phyloP scores from a whole-genome alignment of 37 sponge, comb jelly and placozoan species.

The Diacarnus erythraeanus region DNA sequence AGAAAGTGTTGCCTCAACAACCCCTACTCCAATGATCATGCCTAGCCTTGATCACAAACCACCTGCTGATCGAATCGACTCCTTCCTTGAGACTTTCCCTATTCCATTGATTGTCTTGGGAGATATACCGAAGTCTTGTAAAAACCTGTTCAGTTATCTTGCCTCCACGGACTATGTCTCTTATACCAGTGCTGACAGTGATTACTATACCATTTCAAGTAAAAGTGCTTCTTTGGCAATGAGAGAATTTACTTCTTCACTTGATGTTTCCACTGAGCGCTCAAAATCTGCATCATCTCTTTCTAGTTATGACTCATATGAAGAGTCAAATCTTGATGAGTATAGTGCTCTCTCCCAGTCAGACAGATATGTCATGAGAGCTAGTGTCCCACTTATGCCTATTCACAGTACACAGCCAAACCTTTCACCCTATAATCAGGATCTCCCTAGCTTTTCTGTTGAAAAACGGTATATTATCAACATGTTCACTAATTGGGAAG shows the following conservation, averaged over 20 bases:
- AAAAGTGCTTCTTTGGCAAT: too few relatives aligned
- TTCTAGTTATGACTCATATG: neutral
- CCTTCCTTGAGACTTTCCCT: neutral
- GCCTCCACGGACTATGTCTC: neutral
- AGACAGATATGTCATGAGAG: slow-evolving; percentile 8
- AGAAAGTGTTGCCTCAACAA: too few relatives aligned
- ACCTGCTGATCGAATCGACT: neutral
- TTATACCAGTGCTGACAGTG: neutral
- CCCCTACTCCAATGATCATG: neutral
- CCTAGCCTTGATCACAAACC: neutral
- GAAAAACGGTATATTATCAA: slow-evolving; percentile 29
- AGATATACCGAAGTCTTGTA: slow-evolving; percentile 20
- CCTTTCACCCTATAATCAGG: neutral
- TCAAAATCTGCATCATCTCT: neutral
- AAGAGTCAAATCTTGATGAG: too few relatives aligned
- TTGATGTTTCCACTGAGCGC: neutral
- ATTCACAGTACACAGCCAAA: neutral
- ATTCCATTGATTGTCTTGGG: slow-evolving; percentile 51
- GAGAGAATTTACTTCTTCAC: neutral
- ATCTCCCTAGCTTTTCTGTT: neutral
- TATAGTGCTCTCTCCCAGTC: neutral
- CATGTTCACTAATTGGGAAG: slow-evolving; percentile 7
- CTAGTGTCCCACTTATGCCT: neutral
- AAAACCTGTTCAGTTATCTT: slow-evolving; percentile 26
- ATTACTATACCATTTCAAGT: neutral